A percentile compares a stretch with the other conserved stretches of the same genome.
Conservation (phyloP, 2,888 invertebrate genomes). For the Amiota mariae region DNA sequence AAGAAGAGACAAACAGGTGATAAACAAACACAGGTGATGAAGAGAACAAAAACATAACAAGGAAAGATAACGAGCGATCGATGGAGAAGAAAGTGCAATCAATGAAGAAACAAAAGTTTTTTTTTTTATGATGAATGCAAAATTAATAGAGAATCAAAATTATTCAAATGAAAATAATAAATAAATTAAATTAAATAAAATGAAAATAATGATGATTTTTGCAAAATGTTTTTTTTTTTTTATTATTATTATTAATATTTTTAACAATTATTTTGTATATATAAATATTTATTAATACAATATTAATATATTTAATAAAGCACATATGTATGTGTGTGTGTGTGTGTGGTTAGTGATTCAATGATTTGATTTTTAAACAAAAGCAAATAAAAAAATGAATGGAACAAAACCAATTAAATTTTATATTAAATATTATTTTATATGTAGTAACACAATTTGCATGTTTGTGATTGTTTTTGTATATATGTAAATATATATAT, state of each 20-base stretch:
- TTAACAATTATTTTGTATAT: background rate
- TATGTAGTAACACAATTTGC: background rate
- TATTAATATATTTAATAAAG: too few species aligned
- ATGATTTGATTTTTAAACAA: background rate
- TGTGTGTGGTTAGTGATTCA: background rate
- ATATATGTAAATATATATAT: slow-evolving; percentile 3
- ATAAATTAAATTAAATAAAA: slow-evolving; percentile 14
- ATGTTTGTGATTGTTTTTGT: background rate
- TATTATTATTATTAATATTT: too few species aligned
- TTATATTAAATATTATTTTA: background rate
- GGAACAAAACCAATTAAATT: background rate
- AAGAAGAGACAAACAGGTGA: too few species aligned
- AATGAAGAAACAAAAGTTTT: background rate
- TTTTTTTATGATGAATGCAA: slow-evolving; percentile 33
- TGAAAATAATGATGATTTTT: background rate
- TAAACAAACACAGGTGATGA: too few species aligned
- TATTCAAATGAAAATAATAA: slow-evolving; percentile 10
- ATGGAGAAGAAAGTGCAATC: slow-evolving; percentile 20
- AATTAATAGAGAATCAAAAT: background rate
- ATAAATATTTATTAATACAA: too few species aligned
- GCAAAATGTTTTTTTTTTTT: background rate
- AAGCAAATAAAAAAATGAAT: background rate
- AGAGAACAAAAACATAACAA: slow-evolving; percentile 14
- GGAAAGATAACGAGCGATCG: slow-evolving; percentile 34
- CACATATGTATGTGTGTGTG: too few species aligned